Percentiles rank a stretch among this genome's conserved stretches.
Conservation (phyloP, 2,113 vertebrate species). For the Chloropsis hardwickii region DNA sequence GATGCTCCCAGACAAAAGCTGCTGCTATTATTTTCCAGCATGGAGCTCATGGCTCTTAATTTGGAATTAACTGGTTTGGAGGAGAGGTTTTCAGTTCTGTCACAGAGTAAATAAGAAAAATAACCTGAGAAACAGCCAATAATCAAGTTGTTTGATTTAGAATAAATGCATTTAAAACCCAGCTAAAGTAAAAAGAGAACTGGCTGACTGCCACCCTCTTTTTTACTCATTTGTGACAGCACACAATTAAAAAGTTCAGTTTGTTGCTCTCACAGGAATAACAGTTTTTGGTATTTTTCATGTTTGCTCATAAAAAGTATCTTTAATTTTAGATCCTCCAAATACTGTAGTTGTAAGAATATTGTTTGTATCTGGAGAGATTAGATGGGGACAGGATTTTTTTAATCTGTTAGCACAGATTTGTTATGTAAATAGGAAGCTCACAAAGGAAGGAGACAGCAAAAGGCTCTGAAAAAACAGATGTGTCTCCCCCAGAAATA, state of each 20-base stretch:
- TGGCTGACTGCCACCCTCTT: background rate
- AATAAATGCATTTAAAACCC: background rate
- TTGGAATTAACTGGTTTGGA: background rate
- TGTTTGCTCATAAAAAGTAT: background rate
- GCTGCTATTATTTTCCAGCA: background rate
- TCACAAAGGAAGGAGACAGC: background rate
- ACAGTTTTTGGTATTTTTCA: background rate
- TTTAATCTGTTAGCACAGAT: slow-evolving; percentile 41
- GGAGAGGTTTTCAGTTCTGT: background rate
- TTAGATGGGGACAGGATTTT: slow-evolving; percentile 49
- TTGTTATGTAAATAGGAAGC: slow-evolving; percentile 52
- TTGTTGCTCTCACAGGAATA: background rate
- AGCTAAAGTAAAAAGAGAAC: background rate
- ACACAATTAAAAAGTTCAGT: background rate
- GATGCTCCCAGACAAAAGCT: background rate
- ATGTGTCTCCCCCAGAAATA: background rate
- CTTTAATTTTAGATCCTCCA: slow-evolving; percentile 24
- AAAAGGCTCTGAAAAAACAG: background rate
- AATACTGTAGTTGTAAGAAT: slow-evolving; percentile 32
- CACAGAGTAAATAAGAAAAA: background rate
- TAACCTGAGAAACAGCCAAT: background rate
- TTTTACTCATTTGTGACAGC: background rate
- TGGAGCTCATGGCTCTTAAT: background rate
- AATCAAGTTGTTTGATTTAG: background rate
- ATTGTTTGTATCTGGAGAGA: slow-evolving; percentile 20